Conservation (phyloP, 2,797 vertebrate genomes). For the Darevskia nairensis region DNA sequence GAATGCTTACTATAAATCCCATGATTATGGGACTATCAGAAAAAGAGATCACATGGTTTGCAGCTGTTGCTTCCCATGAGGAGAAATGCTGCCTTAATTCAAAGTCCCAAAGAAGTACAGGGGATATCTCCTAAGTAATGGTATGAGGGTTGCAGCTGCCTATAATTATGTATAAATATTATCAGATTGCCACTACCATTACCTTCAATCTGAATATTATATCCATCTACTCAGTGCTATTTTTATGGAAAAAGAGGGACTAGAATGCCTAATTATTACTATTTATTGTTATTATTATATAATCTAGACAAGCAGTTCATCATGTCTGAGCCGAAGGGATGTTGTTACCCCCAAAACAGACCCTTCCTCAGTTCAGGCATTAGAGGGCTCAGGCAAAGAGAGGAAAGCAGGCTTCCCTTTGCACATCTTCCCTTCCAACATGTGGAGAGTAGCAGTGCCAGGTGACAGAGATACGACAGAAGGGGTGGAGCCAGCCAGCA, state of each 20-base stretch:
- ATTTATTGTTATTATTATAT: too few relatives aligned
- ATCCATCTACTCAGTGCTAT: neutral
- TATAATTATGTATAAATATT: neutral
- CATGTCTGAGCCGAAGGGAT: slow-evolving; percentile 12
- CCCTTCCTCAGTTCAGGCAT: too few relatives aligned
- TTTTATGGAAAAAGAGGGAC: too few relatives aligned
- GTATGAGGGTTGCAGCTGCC: neutral
- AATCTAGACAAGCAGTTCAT: neutral
- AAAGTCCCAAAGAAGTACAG: neutral
- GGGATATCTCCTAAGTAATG: neutral
- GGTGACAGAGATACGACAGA: too few relatives aligned
- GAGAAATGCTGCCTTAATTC: neutral
- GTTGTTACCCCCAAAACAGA: too few relatives aligned
- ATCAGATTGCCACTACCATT: neutral
- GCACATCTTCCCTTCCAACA: neutral
- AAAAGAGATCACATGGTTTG: neutral
- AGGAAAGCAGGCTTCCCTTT: neutral
- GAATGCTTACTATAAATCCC: neutral
- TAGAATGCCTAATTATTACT: too few relatives aligned
- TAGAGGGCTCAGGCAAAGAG: neutral
- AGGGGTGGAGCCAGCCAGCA: too few relatives aligned
- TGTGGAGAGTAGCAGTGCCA: neutral
- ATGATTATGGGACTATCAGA: neutral
- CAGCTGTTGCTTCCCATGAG: too few relatives aligned
- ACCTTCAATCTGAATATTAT: neutral